Conservation (phyloP, 2,888 invertebrate genomes). For the Exocentrus adspersus region DNA sequence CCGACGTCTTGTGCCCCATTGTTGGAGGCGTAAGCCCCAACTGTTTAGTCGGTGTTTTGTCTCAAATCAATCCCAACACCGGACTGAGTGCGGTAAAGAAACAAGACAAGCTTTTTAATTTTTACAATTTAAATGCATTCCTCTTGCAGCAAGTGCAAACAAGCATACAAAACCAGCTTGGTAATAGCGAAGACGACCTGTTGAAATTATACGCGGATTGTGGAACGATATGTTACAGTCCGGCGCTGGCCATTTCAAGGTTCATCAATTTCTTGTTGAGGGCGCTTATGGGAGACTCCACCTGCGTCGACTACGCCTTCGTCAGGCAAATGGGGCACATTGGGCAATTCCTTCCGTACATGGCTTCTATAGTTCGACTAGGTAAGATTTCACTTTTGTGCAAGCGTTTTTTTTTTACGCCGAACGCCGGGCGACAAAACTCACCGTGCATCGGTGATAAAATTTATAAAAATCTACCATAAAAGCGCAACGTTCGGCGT, state of each 20-base stretch:
- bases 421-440: too few species aligned
- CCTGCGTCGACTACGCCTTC: constrained; percentile 59
- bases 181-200: constrained; percentile 52
- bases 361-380: constrained; percentile 57
- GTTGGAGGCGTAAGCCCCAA: constrained; percentile 56
- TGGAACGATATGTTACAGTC: constrained; percentile 50
- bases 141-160: background rate
- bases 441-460: too few species aligned
- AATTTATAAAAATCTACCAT: too few species aligned
- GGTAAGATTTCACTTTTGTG: constrained; percentile 43
- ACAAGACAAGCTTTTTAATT: too few species aligned
- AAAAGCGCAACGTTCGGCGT: too few species aligned
- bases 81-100: constrained; percentile 3
- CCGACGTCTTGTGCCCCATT: constrained; percentile 54
- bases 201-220: constrained; percentile 51
- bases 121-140: background rate
- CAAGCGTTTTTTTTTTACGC: constrained; percentile 20
- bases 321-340: constrained; percentile 59
- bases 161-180: constrained; percentile 48
- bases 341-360: constrained; percentile 58
- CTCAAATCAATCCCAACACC: constrained; percentile 52
- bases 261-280: constrained; percentile 55
- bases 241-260: constrained; percentile 56
- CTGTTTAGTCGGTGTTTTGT: constrained; percentile 56
- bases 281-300: constrained; percentile 53